These are phyloP conservation scores for Platycheirus rosarum DNA, from an alignment of 2,888 invertebrate genomes.

Conservation along the genomic window DNA sequence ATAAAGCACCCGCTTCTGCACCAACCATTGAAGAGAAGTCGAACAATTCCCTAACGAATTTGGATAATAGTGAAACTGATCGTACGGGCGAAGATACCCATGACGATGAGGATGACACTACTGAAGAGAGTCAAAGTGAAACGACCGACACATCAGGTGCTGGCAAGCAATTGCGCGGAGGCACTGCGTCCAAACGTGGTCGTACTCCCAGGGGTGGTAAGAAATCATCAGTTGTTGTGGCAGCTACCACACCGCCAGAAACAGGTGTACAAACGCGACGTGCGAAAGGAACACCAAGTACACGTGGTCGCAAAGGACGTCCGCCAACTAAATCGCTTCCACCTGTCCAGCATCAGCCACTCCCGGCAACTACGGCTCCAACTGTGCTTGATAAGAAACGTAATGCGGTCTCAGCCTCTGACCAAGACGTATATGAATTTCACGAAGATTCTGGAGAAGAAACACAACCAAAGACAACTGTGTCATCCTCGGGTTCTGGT, in stretches of 20 bases:
- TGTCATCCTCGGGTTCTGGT: constrained; percentile 69
- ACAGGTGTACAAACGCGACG: constrained; percentile 85
- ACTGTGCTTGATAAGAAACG: constrained; percentile 81
- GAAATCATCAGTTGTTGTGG: constrained; percentile 78
- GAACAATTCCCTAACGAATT: constrained; percentile 57
- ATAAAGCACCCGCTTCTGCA: constrained; percentile 30
- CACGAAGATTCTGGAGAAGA: constrained; percentile 95
- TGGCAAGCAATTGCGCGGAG: constrained; percentile 76
- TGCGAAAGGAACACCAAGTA: constrained; percentile 80
- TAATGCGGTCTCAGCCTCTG: constrained; percentile 71
- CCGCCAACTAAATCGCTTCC: constrained; percentile 78
- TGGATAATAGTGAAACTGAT: constrained; percentile 76
- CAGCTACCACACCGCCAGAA: constrained; percentile 63
- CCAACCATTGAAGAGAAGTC: constrained; percentile 51
- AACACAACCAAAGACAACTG: constrained; percentile 78
- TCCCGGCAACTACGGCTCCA: constrained; percentile 48
- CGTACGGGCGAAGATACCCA: constrained; percentile 75
- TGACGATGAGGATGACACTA: constrained; percentile 81
- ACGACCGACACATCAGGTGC: constrained; percentile 76
- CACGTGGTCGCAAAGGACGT: constrained; percentile 82
- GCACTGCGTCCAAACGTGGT: constrained; percentile 76
- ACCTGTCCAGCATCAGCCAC: constrained; percentile 52
- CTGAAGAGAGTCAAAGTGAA: constrained; percentile 72
- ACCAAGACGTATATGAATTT: constrained; percentile 94
- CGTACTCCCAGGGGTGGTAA: constrained; percentile 81